These are phyloP conservation scores for Nematopogon swammerdamellus DNA, from an alignment of 2,888 invertebrate species.

Conservation along the genomic window DNA sequence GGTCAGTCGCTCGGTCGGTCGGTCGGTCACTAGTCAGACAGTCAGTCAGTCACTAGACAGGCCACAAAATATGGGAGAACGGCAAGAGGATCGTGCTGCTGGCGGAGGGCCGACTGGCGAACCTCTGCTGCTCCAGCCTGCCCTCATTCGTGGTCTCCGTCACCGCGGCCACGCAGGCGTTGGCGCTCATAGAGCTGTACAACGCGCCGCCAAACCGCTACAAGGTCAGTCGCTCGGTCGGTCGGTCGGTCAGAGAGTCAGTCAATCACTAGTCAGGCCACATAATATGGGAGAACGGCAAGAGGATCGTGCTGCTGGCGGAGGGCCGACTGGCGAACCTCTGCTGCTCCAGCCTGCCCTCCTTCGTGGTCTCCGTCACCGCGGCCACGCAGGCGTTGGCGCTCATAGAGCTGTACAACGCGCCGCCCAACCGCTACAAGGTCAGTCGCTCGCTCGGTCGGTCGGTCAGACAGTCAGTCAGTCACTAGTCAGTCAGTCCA, in stretches of 20 bases:
- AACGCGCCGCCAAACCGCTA: slow-evolving; percentile 94
- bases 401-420: slow-evolving; percentile 95
- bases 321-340: slow-evolving; percentile 95
- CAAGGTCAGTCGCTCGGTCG: too few species aligned
- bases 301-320: slow-evolving; percentile 88
- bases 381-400: slow-evolving; percentile 96
- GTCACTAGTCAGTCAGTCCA: slow-evolving; percentile 96
- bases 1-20: slow-evolving; percentile 26
- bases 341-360: slow-evolving; percentile 95
- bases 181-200: slow-evolving; percentile 94
- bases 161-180: slow-evolving; percentile 94
- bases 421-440: slow-evolving; percentile 91
- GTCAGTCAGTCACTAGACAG: too few species aligned
- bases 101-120: slow-evolving; percentile 94
- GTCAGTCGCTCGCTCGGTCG: slow-evolving; percentile 23
- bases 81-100: slow-evolving; percentile 91
- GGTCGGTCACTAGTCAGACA: too few species aligned
- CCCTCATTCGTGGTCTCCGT: slow-evolving; percentile 98
- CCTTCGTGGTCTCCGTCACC: slow-evolving; percentile 97
- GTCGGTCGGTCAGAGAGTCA: too few species aligned
- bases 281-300: slow-evolving; percentile 97
- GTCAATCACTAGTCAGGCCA: slow-evolving; percentile 98
- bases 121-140: slow-evolving; percentile 94
- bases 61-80: slow-evolving; percentile 98
- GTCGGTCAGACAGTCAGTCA: too few species aligned